These are phyloP conservation scores for Watsonalla binaria DNA, from an alignment of 2,888 invertebrate genomes.

Conservation along the genomic window DNA sequence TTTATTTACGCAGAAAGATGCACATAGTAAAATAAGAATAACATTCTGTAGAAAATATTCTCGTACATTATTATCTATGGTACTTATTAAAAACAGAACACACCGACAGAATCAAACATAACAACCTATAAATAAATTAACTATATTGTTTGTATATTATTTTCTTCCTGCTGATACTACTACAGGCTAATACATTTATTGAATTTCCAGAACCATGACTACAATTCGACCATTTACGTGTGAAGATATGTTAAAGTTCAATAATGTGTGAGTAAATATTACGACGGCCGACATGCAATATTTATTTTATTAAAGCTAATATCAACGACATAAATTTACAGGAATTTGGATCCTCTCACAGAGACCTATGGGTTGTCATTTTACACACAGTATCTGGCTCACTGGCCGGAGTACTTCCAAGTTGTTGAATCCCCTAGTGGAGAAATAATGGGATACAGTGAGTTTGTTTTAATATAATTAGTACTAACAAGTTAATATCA, in stretches of 20 bases:
- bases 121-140: too few relatives aligned
- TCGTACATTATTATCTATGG: too few relatives aligned
- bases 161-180: not conserved
- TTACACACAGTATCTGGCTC: conserved; percentile 98
- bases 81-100: too few relatives aligned
- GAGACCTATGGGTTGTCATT: conserved; percentile 98
- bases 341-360: conserved; percentile 97
- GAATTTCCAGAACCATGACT: conserved; percentile 82
- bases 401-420: conserved; percentile 99
- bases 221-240: conserved; percentile 95
- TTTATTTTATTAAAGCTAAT: too few relatives aligned
- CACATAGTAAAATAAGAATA: too few relatives aligned
- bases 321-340: conserved; percentile 58
- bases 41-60: too few relatives aligned
- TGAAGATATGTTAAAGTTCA: conserved; percentile 96
- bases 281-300: not conserved
- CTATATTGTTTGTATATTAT: too few relatives aligned
- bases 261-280: conserved; percentile 88
- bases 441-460: conserved; percentile 99
- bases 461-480: conserved; percentile 17
- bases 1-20: too few relatives aligned
- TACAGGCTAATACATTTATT: not conserved
- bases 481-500: not conserved
- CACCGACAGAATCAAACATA: too few relatives aligned
- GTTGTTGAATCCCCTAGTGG: conserved; percentile 97